Evolutionary conservation across 1,140 invertebrate genomes (phyloP).

Genomic region (Grapholita molesta): DNA sequence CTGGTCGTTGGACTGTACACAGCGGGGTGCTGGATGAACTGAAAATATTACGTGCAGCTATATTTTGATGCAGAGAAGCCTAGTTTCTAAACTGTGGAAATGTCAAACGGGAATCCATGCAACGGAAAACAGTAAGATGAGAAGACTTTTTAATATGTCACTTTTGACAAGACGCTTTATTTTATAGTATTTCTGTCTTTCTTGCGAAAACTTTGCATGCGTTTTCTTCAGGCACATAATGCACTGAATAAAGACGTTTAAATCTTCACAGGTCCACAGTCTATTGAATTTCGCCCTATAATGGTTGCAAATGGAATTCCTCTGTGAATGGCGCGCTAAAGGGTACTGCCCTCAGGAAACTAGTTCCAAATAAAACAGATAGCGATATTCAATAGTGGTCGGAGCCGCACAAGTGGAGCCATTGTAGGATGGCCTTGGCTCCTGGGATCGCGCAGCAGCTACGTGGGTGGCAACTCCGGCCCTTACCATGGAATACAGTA

Average conservation of each 20-base stretch:
- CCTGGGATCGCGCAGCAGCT: constrained; percentile 42
- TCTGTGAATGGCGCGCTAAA: constrained; percentile 22
- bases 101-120: too few species aligned
- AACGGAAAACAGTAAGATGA: too few species aligned
- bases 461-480: constrained; percentile 42
- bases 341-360: constrained; percentile 58
- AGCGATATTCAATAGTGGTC: constrained; percentile 61
- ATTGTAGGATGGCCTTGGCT: constrained; percentile 61
- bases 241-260: background rate
- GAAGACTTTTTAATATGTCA: too few species aligned
- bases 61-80: background rate
- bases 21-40: background rate
- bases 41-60: too few species aligned
- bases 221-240: background rate
- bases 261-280: background rate
- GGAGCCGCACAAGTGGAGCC: constrained; percentile 53
- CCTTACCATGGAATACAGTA: background rate
- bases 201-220: background rate
- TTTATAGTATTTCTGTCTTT: too few species aligned
- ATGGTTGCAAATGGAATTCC: constrained; percentile 28
- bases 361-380: constrained; percentile 67
- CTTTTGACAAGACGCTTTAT: too few species aligned
- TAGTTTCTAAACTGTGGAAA: too few species aligned
- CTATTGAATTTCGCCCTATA: constrained; percentile 7
- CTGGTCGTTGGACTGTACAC: background rate